A percentile compares a stretch with the other conserved stretches of the same genome.
phyloP scores from a whole-genome alignment of 2,888 invertebrate genomes.

The Piscicola geometra region DNA sequence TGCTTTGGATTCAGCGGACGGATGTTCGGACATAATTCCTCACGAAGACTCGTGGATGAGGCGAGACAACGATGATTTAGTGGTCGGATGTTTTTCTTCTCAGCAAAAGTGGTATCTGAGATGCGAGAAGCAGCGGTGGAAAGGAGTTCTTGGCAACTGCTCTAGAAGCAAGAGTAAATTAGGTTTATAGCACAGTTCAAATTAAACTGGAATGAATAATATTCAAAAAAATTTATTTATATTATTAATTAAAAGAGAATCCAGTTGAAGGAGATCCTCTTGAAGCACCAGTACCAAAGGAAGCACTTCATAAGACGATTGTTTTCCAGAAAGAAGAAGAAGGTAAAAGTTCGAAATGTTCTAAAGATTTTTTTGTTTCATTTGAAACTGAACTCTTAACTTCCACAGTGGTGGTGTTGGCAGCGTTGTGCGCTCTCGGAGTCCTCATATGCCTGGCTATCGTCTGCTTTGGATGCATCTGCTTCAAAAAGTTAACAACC shows the following conservation, averaged over 20 bases:
- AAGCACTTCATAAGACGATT: not conserved
- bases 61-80: constrained; percentile 36
- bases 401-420: not conserved
- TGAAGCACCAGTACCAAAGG: not conserved
- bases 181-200: not conserved
- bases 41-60: constrained; percentile 37
- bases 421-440: not conserved
- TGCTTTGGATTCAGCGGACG: constrained; percentile 1
- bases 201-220: not conserved
- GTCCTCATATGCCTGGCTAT: not conserved
- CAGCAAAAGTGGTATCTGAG: constrained; percentile 39
- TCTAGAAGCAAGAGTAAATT: constrained; percentile 1
- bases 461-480: constrained; percentile 4
- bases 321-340: not conserved
- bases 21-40: constrained; percentile 38
- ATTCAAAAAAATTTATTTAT: not conserved
- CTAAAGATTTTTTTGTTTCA: no score
- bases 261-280: not conserved
- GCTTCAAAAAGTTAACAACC: not conserved
- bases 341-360: not conserved
- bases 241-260: not conserved
- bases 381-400: no score
- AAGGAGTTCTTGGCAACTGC: constrained; percentile 40
- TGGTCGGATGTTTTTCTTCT: constrained; percentile 37
- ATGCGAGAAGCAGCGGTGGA: constrained; percentile 36